These are phyloP conservation scores for Chaetorhynchus papuensis DNA, from an alignment of 2,113 vertebrate genomes.

Conservation along the genomic window DNA sequence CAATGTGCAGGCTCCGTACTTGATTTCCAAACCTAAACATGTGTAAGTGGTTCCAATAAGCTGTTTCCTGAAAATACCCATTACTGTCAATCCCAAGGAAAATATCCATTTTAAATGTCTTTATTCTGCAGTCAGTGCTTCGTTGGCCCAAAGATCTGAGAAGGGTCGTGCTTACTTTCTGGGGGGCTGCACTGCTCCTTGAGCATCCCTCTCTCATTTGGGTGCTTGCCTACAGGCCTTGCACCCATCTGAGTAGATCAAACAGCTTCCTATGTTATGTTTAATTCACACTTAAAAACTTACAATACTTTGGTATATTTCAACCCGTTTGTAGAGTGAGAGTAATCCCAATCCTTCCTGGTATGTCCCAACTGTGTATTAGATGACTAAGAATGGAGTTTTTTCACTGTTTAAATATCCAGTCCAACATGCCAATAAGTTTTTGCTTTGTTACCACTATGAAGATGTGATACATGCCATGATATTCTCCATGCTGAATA, in stretches of 20 bases:
- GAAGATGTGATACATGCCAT: neutral
- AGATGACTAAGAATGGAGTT: neutral
- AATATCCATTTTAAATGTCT: neutral
- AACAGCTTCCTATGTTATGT: neutral
- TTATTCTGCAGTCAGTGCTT: neutral
- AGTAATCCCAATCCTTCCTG: neutral
- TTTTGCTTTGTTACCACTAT: neutral
- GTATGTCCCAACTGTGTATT: neutral
- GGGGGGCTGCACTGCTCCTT: neutral
- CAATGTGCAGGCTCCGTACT: neutral
- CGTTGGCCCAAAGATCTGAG: neutral
- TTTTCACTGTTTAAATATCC: neutral
- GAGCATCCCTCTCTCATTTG: neutral
- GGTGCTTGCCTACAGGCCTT: neutral
- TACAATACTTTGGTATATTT: neutral
- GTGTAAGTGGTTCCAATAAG: neutral
- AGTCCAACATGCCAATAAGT: neutral
- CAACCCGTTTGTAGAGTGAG: neutral
- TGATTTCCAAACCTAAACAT: conserved; percentile 29
- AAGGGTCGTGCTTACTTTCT: neutral
- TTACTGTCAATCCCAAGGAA: conserved; percentile 18
- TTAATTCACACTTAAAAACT: neutral
- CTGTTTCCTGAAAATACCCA: conserved; percentile 8
- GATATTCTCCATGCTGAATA: neutral
- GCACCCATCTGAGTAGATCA: neutral